Base-by-base conservation (phyloP, 1,140 invertebrate genomes). In the Heliconius eleuchia region DNA sequence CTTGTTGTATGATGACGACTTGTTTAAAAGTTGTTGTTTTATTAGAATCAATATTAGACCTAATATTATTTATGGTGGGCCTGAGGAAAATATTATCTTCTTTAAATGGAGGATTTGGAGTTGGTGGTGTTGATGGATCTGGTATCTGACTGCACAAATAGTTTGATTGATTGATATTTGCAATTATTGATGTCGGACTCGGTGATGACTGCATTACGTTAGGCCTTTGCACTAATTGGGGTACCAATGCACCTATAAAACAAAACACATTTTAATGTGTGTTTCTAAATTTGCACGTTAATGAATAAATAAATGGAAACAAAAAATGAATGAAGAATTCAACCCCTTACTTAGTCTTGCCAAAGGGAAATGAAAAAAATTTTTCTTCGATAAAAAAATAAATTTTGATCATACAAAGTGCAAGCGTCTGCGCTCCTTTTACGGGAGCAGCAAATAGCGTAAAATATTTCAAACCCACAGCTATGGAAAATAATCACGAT, bases 141-240 rank as follows among this genome's bases (percentile, higher is more conserved):
- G 88, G 76, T 13, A 87, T 84, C 79, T 91, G 86, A 77, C 88
- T 92, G 82, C 92, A 94, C 73, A 94, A 84, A 83, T 89, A 94
- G 75, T 90, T 94, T 1, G 94, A 93, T 42, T 94, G 94, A 78
- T 95, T 94, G 78, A 94, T 93, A 83, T 88, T 92, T 37, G 85
- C 82, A 60, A 95, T 94, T 76, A 95, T 91, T 37, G 93, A 92
- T 8, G 89, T 94, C 5, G 93, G 94, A 78, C 94, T 95, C 0
- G 94, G 93, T 30, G 94, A 94, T 1, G 92, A 94, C 74, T 91
- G 88, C 83, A 89, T 88, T 19, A 87, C 82, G 80, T 92, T 94
- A 0, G 90, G 91, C 34, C 90, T 82, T 46, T 88, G 87, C 7
- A 94, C 81, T 9, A 85, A 78, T 73, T 90, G 84, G 5, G 88